Evolutionary conservation across 2,797 vertebrate species (phyloP).

Genomic region (Smutsia gigantea): DNA sequence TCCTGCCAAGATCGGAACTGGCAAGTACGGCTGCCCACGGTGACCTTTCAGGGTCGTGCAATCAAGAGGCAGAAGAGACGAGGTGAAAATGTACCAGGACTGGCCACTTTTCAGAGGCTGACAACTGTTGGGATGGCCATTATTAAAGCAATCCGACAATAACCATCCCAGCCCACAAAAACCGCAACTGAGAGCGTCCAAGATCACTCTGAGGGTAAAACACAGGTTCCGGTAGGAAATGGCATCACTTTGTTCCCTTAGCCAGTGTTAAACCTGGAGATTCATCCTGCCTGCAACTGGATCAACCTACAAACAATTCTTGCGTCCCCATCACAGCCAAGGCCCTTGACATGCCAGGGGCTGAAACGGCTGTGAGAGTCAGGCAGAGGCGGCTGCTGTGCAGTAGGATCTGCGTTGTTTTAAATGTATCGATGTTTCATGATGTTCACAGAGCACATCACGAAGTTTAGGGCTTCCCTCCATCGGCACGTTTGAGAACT

Average conservation of each 20-base stretch:
- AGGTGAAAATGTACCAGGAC: neutral
- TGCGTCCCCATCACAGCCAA: fast-evolving
- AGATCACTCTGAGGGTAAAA: neutral
- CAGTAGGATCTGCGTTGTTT: neutral
- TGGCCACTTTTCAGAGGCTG: neutral
- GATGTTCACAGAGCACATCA: neutral
- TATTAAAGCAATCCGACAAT: neutral
- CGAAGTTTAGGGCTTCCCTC: neutral
- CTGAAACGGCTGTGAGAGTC: neutral
- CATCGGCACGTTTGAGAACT: fast-evolving
- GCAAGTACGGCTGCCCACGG: neutral
- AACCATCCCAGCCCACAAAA: neutral
- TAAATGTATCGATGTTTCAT: neutral
- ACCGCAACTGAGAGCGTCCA: neutral
- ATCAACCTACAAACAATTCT: neutral
- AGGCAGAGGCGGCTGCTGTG: neutral
- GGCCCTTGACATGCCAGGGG: neutral
- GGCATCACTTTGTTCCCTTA: neutral
- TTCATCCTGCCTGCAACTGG: neutral
- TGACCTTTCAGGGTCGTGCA: neutral
- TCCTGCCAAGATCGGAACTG: neutral
- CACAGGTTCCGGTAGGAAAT: fast-evolving
- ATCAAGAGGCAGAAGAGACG: neutral
- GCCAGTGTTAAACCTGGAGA: neutral
- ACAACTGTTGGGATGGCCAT: neutral